phyloP scores from a whole-genome alignment of 2,888 invertebrate species.

The Polydrusus cervinus region DNA sequence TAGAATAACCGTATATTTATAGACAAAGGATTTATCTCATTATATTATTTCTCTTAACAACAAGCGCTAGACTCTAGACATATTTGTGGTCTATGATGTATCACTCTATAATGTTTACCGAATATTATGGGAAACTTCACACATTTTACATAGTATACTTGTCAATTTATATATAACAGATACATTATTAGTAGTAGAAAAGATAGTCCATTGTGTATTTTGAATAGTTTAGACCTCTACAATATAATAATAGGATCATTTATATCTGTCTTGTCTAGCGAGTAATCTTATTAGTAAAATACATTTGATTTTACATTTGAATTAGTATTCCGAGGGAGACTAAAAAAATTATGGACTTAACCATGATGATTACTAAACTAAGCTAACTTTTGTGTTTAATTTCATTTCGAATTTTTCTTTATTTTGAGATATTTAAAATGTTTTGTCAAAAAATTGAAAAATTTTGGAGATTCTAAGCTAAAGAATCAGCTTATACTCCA shows the following conservation, averaged over 20 bases:
- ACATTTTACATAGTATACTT: not conserved
- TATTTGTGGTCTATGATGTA: not conserved
- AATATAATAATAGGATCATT: not conserved
- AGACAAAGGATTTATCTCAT: not conserved
- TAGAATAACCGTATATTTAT: not conserved
- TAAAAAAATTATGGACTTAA: no score
- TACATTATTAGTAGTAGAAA: conserved; percentile 2
- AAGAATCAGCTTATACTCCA: no score
- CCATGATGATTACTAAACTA: no score
- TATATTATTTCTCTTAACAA: not conserved
- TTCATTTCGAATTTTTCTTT: no score
- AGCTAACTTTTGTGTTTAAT: no score
- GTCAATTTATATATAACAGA: not conserved
- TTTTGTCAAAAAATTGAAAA: no score
- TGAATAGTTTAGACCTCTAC: not conserved
- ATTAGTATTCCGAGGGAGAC: no score
- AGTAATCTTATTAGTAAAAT: not conserved
- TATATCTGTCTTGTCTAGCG: not conserved
- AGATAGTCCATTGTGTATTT: conserved; percentile 5
- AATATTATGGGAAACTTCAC: conserved; percentile 5
- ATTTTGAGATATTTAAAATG: no score
- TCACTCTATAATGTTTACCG: not conserved
- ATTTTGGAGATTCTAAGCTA: no score
- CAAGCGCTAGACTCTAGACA: not conserved
- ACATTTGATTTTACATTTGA: not conserved